phyloP scores from a whole-genome alignment of 2,113 vertebrate species.

The Myotis yumanensis region DNA sequence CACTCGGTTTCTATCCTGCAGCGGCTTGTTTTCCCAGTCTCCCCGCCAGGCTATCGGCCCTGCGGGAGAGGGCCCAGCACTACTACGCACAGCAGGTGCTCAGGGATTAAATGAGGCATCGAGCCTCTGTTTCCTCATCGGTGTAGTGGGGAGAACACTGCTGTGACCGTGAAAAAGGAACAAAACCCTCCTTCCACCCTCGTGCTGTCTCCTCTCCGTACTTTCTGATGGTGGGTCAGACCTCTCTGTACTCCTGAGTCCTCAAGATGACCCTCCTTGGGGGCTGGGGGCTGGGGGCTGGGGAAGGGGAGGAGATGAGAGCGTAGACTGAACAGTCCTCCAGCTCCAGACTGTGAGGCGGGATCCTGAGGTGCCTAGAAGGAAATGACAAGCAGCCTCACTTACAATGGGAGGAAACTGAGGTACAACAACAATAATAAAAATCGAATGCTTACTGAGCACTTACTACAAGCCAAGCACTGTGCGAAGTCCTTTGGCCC shows the following conservation, averaged over 20 bases:
- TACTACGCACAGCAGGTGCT: neutral
- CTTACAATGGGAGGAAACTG: constrained; percentile 57
- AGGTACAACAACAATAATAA: neutral
- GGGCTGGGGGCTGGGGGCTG: neutral
- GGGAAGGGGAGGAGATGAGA: neutral
- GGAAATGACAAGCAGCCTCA: neutral
- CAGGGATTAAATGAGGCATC: neutral
- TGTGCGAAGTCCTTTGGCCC: neutral
- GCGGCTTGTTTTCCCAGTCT: neutral
- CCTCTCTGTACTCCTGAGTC: neutral
- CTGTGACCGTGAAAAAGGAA: neutral
- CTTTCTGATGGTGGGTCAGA: neutral
- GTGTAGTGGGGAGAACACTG: neutral
- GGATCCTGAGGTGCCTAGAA: neutral
- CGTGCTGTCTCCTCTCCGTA: neutral
- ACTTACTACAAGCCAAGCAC: neutral
- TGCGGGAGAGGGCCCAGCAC: neutral
- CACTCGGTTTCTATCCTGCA: neutral
- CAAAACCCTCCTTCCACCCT: neutral
- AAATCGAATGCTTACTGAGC: neutral
- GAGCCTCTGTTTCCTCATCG: neutral
- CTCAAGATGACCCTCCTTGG: neutral
- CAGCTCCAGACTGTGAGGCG: neutral
- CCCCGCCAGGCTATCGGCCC: neutral
- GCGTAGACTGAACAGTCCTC: neutral